Evolutionary conservation across 2,797 vertebrate species (phyloP).

Genomic region (Mastacembelus armatus): DNA sequence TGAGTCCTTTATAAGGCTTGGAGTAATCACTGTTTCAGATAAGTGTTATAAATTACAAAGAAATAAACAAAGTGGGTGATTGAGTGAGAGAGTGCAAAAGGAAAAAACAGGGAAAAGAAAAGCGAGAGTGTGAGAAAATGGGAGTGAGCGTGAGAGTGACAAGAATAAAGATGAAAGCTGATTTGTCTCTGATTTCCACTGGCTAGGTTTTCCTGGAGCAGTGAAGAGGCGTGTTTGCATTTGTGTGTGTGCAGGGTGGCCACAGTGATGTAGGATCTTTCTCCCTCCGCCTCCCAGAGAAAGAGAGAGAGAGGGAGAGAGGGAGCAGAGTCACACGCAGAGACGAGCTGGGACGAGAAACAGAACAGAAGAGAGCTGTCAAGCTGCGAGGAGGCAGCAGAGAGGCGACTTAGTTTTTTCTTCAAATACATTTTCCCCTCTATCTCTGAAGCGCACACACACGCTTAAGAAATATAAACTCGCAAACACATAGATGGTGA

Average conservation of each 20-base stretch:
- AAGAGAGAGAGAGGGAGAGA: constrained; percentile 42
- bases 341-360: constrained; percentile 65
- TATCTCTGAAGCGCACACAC: constrained; percentile 47
- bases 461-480: constrained; percentile 31
- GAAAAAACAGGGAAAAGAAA: neutral
- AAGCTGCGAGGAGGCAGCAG: constrained; percentile 68
- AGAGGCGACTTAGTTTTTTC: constrained; percentile 67
- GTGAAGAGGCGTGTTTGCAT: constrained; percentile 38
- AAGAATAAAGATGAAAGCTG: constrained; percentile 52
- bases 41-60: neutral
- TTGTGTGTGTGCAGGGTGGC: constrained; percentile 43
- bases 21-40: neutral
- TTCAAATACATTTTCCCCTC: constrained; percentile 60
- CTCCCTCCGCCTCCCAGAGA: constrained; percentile 58
- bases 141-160: constrained; percentile 7
- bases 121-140: neutral
- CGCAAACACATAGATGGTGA: constrained; percentile 46
- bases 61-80: neutral
- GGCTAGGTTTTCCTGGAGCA: constrained; percentile 45
- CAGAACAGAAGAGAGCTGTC: constrained; percentile 75
- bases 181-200: constrained; percentile 58
- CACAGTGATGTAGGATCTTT: constrained; percentile 59
- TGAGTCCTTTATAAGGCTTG: too few species aligned
- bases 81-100: neutral
- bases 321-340: constrained; percentile 58